Base-by-base conservation (phyloP, 2,797 vertebrate species). In the Propithecus perrieri region DNA sequence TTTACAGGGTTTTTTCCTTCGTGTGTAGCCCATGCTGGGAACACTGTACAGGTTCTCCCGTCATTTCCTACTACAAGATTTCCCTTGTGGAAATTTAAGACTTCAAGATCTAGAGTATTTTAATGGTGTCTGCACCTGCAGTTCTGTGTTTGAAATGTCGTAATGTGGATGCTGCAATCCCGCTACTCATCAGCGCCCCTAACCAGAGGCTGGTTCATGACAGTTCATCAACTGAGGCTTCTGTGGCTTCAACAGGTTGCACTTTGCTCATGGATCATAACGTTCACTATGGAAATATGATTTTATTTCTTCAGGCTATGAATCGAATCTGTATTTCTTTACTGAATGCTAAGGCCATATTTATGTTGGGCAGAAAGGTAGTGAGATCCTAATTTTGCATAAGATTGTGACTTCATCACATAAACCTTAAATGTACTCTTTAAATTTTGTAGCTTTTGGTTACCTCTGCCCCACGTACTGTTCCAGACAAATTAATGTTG, bases 21-120 rank as follows among this genome's bases (percentile, higher is more conserved):
- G 63, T 97, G 89, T 96, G 80, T 89, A 97, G 41, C 93, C 89
- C 75, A 59, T 43, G n/a, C 93, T 97, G 93, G 76, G 76, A 96
- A 96, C 78, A 75, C 0, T 46, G 91, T 94, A 85, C 76, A 90
- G 89, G 85, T 95, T 98, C 94, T 96, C 90, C 88, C 87, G 30
- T 91, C 75, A 63, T 91, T 94, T 96, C 63, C 43, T 94, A 17
- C 95, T 93, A 91, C 67, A 74, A 83, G 91, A 50, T 88, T 95
- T 95, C 84, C 95, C 85, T 83, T 65, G 75, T 92, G 76, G 85
- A 93, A 94, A 95, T 92, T 90, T 96, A 96, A 95, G 81, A 89
- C 67, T 85, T 94, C n/a, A 57, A 95, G 53, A 96, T 85, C 65
- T 89, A 41, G 65, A 84, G 18, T 87, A 55, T 86, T 88, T 92